phyloP scores from a whole-genome alignment of 2,888 invertebrate species.

The Reticulitermes lucifugus region DNA sequence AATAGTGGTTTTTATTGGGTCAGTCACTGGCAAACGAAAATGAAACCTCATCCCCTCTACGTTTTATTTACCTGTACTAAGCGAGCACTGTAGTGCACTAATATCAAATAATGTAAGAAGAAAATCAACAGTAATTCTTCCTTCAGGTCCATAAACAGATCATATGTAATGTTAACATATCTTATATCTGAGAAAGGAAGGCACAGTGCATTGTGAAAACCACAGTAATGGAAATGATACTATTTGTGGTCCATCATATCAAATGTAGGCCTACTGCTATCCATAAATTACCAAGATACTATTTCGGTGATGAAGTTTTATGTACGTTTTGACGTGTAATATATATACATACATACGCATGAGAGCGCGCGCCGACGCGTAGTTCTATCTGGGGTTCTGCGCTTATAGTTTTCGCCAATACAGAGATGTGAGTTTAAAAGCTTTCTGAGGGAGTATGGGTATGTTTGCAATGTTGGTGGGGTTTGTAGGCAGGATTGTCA shows the following conservation, averaged over 20 bases:
- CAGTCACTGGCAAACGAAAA: too few species aligned
- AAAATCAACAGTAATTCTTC: background rate
- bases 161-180: background rate
- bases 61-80: too few species aligned
- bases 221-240: conserved; percentile 29
- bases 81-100: too few species aligned
- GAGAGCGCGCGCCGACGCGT: background rate
- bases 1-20: too few species aligned
- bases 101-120: too few species aligned
- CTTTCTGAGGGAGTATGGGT: conserved; percentile 15
- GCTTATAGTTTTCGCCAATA: background rate
- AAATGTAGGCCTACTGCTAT: background rate
- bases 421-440: conserved; percentile 16
- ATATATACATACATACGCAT: background rate
- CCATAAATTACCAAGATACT: conserved; percentile 34
- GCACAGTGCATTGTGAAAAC: conserved; percentile 1
- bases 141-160: background rate
- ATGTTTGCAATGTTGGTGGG: background rate
- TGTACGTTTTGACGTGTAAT: conserved; percentile 20
- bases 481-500: conserved; percentile 8
- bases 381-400: background rate
- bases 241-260: conserved; percentile 23
- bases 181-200: conserved; percentile 7
- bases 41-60: too few species aligned
- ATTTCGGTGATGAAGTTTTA: conserved; percentile 33